phyloP scores from a whole-genome alignment of 2,113 vertebrate genomes.

The Dipodomys ordii region DNA sequence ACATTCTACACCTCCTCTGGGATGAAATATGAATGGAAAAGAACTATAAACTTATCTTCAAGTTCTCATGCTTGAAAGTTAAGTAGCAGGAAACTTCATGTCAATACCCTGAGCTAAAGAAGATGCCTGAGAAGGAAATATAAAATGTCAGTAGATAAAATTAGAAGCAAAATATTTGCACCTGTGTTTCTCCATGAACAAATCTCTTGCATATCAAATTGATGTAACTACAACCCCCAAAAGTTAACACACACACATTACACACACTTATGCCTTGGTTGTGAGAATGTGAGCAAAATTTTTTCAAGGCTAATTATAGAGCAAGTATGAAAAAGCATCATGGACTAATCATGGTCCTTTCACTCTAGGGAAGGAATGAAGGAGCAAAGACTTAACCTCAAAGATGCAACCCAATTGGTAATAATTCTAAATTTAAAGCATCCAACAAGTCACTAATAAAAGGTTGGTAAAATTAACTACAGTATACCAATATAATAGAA shows the following conservation, averaged over 20 bases:
- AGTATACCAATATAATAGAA: neutral
- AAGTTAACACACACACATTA: neutral
- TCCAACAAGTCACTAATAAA: neutral
- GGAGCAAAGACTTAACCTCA: neutral
- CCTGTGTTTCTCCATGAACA: neutral
- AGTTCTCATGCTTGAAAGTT: neutral
- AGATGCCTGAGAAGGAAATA: neutral
- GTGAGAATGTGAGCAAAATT: neutral
- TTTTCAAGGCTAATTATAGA: constrained; percentile 24
- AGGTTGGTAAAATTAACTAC: neutral
- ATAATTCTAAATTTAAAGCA: neutral
- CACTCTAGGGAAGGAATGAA: neutral
- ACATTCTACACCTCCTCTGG: neutral
- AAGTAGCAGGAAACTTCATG: neutral
- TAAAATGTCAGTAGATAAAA: neutral
- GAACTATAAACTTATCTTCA: neutral
- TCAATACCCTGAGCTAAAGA: neutral
- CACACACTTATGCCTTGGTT: neutral
- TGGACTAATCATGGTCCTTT: neutral
- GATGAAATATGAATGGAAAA: constrained; percentile 20
- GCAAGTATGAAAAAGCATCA: neutral
- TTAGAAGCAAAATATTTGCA: neutral
- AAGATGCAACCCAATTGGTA: neutral
- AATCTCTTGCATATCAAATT: neutral
- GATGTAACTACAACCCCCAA: neutral